Percentiles rank a stretch among this genome's conserved stretches.
Conservation (phyloP, 2,797 vertebrate species). For the Apogon hyalosoma region DNA sequence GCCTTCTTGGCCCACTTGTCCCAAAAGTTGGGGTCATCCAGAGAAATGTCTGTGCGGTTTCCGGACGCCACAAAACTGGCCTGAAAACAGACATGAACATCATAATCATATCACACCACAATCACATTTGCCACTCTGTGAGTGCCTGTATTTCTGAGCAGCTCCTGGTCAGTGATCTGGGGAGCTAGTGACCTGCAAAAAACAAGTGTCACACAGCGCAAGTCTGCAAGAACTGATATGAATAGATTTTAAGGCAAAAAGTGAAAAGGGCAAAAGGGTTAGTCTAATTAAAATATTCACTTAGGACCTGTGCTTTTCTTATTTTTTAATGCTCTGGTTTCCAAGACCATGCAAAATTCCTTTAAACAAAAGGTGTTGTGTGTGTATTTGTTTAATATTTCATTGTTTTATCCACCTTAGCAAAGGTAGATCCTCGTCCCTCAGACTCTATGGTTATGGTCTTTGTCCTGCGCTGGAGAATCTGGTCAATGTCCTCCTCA, state of each 20-base stretch:
- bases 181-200: background rate
- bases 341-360: too few relatives aligned
- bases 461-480: conserved; percentile 95
- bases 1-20: conserved; percentile 99
- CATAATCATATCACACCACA: conserved; percentile 35
- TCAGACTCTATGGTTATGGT: conserved; percentile 99
- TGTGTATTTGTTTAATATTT: background rate
- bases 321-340: too few relatives aligned
- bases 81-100: conserved; percentile 78
- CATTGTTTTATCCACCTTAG: conserved; percentile 86
- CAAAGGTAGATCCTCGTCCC: conserved; percentile 97
- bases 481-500: conserved; percentile 98
- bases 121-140: conserved; percentile 10
- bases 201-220: too few relatives aligned
- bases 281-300: too few relatives aligned
- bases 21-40: conserved; percentile 99
- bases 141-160: background rate
- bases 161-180: background rate
- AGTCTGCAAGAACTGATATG: too few relatives aligned
- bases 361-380: too few relatives aligned
- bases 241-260: too few relatives aligned
- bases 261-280: too few relatives aligned
- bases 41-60: conserved; percentile 97
- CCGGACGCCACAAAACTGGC: conserved; percentile 98
- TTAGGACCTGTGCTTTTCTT: too few relatives aligned